Evolutionary conservation across 92 coral and sea anemone genomes (phyloP).

Genomic region (Phymanthus crucifer): DNA sequence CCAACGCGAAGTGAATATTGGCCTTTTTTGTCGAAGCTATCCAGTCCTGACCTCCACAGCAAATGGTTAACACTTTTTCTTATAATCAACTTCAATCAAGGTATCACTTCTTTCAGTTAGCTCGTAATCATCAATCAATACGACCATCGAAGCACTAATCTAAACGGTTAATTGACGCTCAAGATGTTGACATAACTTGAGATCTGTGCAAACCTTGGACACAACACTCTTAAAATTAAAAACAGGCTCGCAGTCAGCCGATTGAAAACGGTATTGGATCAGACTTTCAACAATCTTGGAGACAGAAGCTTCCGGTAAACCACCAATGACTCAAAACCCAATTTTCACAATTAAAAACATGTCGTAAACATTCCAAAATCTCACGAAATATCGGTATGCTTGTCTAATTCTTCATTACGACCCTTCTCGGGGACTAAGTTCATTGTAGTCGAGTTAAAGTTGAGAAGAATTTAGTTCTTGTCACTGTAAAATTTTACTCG

Average conservation of each 20-base stretch:
- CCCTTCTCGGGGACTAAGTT: background rate
- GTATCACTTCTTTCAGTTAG: background rate
- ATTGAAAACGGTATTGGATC: background rate
- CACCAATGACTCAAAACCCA: background rate
- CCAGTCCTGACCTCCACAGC: background rate
- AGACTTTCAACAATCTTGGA: background rate
- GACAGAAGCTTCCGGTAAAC: conserved; percentile 9
- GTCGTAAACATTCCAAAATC: conserved; percentile 18
- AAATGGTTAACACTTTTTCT: background rate
- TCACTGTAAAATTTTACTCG: no score
- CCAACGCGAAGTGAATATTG: background rate
- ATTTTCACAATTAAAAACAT: conserved; percentile 20
- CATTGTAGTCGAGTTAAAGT: background rate
- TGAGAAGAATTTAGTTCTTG: background rate
- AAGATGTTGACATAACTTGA: conserved; percentile 29
- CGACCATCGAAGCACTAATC: conserved; percentile 5
- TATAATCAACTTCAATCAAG: background rate
- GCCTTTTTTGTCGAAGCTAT: background rate
- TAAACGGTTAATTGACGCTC: conserved; percentile 3
- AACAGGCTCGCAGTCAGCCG: background rate
- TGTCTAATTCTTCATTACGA: background rate
- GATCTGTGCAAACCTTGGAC: conserved; percentile 16
- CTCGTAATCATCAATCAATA: conserved; percentile 9
- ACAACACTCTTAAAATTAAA: background rate
- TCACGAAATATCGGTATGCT: conserved; percentile 17